phyloP scores from a whole-genome alignment of 2,797 vertebrate species.

The Girardinus metallicus region DNA sequence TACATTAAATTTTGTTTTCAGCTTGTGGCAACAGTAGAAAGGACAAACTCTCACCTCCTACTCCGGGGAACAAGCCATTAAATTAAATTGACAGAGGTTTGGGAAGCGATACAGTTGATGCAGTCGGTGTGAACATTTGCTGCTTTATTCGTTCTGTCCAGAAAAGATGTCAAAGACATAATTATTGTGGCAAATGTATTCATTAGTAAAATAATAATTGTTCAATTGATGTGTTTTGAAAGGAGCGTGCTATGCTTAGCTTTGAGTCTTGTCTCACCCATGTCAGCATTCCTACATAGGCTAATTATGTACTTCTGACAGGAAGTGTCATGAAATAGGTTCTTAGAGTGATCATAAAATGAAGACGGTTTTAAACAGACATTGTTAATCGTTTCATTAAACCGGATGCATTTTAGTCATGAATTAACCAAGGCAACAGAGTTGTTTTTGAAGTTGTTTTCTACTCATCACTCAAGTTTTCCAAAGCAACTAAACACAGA shows the following conservation, averaged over 20 bases:
- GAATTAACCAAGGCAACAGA: background rate
- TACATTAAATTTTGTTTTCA: background rate
- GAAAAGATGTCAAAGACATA: too few species aligned
- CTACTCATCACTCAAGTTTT: background rate
- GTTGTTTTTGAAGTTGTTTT: conserved; percentile 6
- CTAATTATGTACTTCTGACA: background rate
- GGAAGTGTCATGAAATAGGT: background rate
- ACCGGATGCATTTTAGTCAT: conserved; percentile 3
- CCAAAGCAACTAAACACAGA: background rate
- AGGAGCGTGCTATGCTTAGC: background rate
- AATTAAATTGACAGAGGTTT: background rate
- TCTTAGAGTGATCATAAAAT: background rate
- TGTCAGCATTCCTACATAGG: background rate
- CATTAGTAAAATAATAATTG: conserved; percentile 2
- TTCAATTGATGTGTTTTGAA: background rate
- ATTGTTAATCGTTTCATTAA: background rate
- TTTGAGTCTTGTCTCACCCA: background rate
- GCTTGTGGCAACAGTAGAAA: background rate
- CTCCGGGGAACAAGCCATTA: background rate
- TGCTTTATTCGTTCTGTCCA: background rate
- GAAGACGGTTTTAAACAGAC: background rate
- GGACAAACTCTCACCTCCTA: background rate
- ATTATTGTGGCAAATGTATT: too few species aligned
- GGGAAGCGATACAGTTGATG: background rate
- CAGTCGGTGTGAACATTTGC: background rate